Conservation (phyloP, 2,797 vertebrate species). For the Tenualosa ilisha region DNA sequence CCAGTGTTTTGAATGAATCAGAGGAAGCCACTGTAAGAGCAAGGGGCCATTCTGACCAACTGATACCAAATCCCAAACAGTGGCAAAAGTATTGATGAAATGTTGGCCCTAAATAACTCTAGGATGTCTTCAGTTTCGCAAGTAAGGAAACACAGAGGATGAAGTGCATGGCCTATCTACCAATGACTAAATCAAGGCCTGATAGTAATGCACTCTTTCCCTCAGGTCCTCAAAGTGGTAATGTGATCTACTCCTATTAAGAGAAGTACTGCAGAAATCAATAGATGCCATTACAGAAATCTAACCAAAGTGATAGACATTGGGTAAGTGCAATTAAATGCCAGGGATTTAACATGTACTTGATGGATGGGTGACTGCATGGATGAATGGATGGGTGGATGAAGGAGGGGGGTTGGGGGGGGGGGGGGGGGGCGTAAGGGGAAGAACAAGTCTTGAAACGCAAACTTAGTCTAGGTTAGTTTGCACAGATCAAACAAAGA, state of each 20-base stretch:
- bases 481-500: not conserved
- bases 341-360: not conserved
- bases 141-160: not conserved
- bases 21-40: no score
- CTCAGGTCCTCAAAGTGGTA: not conserved
- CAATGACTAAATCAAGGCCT: not conserved
- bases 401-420: no score
- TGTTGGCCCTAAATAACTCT: no score
- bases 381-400: not conserved
- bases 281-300: not conserved
- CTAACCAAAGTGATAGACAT: not conserved
- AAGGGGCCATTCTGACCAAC: no score
- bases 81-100: no score
- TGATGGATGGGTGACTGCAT: not conserved
- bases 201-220: not conserved
- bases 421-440: no score
- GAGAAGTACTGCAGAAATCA: not conserved
- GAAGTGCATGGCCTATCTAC: no score
- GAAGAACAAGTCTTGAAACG: not conserved
- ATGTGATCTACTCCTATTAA: not conserved
- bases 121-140: no score
- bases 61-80: no score
- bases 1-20: no score
- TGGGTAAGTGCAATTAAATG: not conserved
- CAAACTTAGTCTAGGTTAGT: no score